These are phyloP conservation scores for Sebastiscus tertius DNA, from an alignment of 2,797 vertebrate genomes.

Conservation along the genomic window DNA sequence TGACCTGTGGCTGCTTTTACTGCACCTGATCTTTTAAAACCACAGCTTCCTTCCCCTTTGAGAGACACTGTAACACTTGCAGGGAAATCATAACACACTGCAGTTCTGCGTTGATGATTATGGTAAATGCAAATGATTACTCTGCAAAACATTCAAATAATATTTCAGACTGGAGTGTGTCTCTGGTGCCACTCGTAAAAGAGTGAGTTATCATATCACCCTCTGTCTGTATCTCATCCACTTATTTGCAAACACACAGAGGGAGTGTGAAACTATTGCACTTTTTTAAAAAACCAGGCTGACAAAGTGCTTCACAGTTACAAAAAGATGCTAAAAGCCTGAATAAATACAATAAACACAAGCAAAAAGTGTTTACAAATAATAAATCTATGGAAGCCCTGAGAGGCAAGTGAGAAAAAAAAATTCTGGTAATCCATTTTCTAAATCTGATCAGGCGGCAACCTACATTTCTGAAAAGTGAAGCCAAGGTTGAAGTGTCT, in stretches of 20 bases:
- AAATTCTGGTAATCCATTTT: no score
- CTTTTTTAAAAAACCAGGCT: background rate
- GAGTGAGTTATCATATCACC: background rate
- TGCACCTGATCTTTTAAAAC: background rate
- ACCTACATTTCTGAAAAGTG: no score
- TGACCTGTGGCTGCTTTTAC: slow-evolving; percentile 13
- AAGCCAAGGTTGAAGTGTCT: no score
- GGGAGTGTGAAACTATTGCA: background rate
- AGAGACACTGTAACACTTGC: background rate
- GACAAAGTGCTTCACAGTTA: background rate
- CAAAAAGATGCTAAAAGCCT: background rate
- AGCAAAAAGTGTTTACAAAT: background rate
- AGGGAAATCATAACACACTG: background rate
- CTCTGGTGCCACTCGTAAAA: background rate
- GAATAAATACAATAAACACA: background rate
- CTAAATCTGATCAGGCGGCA: no score
- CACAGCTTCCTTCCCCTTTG: background rate
- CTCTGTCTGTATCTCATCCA: background rate
- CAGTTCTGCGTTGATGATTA: background rate
- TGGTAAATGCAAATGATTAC: background rate
- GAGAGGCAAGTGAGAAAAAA: background rate
- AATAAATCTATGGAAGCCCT: background rate
- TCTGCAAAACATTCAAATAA: background rate
- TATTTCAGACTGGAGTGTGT: background rate
- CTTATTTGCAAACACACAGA: background rate